Evolutionary conservation across 1,140 invertebrate species (phyloP).

Genomic region (Cataglyphis hispanica): DNA sequence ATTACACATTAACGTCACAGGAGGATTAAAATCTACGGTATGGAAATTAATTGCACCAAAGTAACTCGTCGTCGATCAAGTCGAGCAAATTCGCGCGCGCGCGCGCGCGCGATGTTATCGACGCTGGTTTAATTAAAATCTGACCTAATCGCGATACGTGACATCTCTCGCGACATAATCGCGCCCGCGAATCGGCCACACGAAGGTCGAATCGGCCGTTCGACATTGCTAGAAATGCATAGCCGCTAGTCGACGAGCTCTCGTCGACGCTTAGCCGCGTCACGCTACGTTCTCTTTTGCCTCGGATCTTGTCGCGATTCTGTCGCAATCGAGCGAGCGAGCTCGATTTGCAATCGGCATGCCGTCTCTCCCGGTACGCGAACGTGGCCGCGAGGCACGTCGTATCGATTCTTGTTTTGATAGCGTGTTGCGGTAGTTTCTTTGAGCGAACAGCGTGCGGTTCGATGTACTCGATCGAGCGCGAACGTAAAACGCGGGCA

Average conservation of each 20-base stretch:
- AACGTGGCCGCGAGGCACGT: slow-evolving; percentile 53
- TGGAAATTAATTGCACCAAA: slow-evolving; percentile 56
- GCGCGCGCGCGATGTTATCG: slow-evolving; percentile 32
- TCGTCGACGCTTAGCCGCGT: slow-evolving; percentile 8
- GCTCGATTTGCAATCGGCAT: slow-evolving; percentile 58
- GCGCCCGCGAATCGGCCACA: slow-evolving; percentile 26
- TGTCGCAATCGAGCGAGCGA: slow-evolving; percentile 36
- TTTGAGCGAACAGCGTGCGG: slow-evolving; percentile 61
- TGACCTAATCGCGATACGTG: slow-evolving; percentile 54
- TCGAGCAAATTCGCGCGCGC: background rate
- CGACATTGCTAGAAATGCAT: slow-evolving; percentile 19
- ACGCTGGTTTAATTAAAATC: slow-evolving; percentile 53
- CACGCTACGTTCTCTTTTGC: slow-evolving; percentile 26
- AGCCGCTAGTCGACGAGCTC: background rate
- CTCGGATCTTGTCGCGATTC: slow-evolving; percentile 23
- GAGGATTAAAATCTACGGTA: slow-evolving; percentile 46
- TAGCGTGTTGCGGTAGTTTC: slow-evolving; percentile 67
- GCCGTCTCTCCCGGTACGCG: slow-evolving; percentile 11
- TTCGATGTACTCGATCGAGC: slow-evolving; percentile 64
- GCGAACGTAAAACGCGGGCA: slow-evolving; percentile 12
- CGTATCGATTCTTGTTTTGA: slow-evolving; percentile 72
- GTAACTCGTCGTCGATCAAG: slow-evolving; percentile 20
- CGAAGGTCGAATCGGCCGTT: background rate
- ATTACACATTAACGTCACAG: slow-evolving; percentile 33
- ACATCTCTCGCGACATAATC: slow-evolving; percentile 53